Percentiles rank a stretch among this genome's conserved stretches.
These are phyloP conservation scores for Papilio polyxenes DNA, from an alignment of 1,140 invertebrate genomes.

Conservation along the genomic window DNA sequence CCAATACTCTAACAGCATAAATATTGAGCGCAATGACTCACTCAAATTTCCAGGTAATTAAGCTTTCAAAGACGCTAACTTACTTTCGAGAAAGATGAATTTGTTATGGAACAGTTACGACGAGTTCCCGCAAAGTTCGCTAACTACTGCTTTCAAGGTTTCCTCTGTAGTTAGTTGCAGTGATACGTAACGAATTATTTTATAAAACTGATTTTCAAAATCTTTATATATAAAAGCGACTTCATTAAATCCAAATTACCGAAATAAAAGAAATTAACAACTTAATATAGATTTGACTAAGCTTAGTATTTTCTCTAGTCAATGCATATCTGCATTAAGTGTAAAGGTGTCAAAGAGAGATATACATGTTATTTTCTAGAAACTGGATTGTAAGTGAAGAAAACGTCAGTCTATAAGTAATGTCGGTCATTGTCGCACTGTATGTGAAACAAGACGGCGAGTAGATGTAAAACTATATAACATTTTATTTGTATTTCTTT, in stretches of 20 bases:
- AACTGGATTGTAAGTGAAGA: not conserved
- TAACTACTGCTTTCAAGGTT: slow-evolving; percentile 18
- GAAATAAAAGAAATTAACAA: not conserved
- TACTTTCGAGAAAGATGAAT: slow-evolving; percentile 34
- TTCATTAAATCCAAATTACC: not conserved
- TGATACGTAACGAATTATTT: slow-evolving; percentile 20
- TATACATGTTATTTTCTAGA: not conserved
- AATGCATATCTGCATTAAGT: not conserved
- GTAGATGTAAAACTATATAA: not conserved
- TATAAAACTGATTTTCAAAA: not conserved
- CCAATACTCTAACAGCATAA: not conserved
- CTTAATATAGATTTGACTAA: too few relatives aligned
- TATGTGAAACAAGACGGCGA: not conserved
- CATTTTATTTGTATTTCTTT: not conserved
- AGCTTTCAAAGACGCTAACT: slow-evolving; percentile 27
- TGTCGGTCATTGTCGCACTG: slow-evolving; percentile 1
- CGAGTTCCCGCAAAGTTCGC: slow-evolving; percentile 18
- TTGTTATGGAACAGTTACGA: slow-evolving; percentile 33
- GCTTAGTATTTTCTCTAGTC: not conserved
- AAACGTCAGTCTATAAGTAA: not conserved
- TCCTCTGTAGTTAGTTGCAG: slow-evolving; percentile 27
- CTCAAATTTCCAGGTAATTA: slow-evolving; percentile 32
- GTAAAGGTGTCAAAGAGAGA: not conserved
- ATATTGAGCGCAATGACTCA: slow-evolving; percentile 28
- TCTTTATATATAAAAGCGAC: too few relatives aligned